Conservation (phyloP, 2,113 vertebrate species). For the Balaeniceps rex region DNA sequence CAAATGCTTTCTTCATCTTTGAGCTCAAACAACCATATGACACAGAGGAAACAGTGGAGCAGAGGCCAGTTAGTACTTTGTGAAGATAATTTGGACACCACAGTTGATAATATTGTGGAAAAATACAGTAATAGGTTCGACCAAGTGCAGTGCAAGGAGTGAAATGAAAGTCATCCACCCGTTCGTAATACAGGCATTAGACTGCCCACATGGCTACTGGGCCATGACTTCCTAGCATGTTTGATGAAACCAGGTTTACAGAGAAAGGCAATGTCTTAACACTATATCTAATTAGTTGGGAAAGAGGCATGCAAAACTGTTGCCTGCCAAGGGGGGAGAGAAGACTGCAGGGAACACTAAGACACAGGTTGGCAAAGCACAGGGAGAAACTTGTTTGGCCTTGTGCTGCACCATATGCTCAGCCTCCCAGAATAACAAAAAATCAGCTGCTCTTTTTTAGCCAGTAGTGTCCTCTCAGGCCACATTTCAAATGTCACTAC, state of each 20-base stretch:
- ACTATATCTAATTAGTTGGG: neutral
- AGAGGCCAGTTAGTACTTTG: neutral
- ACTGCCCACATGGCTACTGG: neutral
- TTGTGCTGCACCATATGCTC: conserved; percentile 35
- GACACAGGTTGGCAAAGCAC: neutral
- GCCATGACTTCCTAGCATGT: neutral
- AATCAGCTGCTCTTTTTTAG: conserved; percentile 33
- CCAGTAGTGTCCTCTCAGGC: neutral
- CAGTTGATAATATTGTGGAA: neutral
- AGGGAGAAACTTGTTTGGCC: neutral
- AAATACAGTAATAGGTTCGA: neutral
- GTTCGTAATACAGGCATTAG: neutral
- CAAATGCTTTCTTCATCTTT: neutral
- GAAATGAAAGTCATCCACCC: neutral
- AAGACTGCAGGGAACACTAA: neutral
- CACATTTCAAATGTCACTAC: neutral
- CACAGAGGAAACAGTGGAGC: neutral
- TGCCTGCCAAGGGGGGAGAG: neutral
- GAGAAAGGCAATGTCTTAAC: neutral
- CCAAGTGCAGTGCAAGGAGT: neutral
- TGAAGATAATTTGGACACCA: neutral
- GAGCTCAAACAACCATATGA: neutral
- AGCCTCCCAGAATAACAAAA: conserved; percentile 38
- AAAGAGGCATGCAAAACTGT: neutral
- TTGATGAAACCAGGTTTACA: neutral